Conservation (phyloP, 1,140 invertebrate species). For the Drosophila suzukii region DNA sequence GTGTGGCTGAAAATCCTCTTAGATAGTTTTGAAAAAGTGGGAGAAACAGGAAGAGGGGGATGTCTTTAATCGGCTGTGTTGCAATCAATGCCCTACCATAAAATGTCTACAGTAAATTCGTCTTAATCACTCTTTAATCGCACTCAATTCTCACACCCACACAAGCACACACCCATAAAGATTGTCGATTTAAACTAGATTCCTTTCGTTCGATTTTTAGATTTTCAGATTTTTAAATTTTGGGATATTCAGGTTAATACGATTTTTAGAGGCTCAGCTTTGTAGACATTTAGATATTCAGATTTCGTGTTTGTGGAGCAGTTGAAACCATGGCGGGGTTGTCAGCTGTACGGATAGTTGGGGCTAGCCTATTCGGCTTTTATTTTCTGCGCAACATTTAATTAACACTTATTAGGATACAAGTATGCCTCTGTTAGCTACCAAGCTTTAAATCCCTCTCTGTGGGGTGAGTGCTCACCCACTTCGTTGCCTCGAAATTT, state of each 20-base stretch:
- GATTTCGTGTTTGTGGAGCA: slow-evolving; percentile 34
- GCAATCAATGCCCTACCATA: slow-evolving; percentile 49
- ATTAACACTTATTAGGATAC: slow-evolving; percentile 44
- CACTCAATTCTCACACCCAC: slow-evolving; percentile 36
- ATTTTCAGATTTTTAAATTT: not conserved
- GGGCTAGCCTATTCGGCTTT: slow-evolving; percentile 6
- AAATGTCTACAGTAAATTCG: slow-evolving; percentile 79
- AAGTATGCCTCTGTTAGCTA: slow-evolving; percentile 24
- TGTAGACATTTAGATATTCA: slow-evolving; percentile 5
- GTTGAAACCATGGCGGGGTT: slow-evolving; percentile 67
- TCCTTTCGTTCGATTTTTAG: slow-evolving; percentile 7
- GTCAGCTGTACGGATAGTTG: slow-evolving; percentile 33
- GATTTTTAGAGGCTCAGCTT: not conserved
- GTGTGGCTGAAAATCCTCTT: slow-evolving; percentile 43
- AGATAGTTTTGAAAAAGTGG: not conserved
- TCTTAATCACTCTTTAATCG: slow-evolving; percentile 77
- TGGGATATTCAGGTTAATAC: not conserved
- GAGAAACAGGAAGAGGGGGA: slow-evolving; percentile 8
- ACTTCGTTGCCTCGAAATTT: slow-evolving; percentile 62
- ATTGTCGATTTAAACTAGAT: slow-evolving; percentile 69
- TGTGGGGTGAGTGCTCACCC: slow-evolving; percentile 15
- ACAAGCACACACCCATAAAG: slow-evolving; percentile 54
- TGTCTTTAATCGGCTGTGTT: slow-evolving; percentile 35
- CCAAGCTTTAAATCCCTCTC: slow-evolving; percentile 25
- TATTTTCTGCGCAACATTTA: slow-evolving; percentile 53